These are phyloP conservation scores for Eudasyphora cyanicolor DNA, from an alignment of 2,888 invertebrate species.

Conservation along the genomic window DNA sequence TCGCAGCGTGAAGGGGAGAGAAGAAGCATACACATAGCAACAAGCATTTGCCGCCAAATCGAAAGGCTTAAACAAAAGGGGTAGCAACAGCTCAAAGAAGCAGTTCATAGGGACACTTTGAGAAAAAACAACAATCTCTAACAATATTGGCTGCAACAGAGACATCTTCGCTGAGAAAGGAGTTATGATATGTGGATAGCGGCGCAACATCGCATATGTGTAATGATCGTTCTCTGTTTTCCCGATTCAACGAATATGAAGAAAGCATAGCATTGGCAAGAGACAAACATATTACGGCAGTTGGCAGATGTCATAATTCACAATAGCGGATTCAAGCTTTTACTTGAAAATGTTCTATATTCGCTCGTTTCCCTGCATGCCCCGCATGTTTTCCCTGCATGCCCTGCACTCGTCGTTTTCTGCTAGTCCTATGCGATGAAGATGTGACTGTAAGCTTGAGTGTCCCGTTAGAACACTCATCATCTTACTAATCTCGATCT, in stretches of 20 bases:
- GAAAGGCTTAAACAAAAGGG: no score
- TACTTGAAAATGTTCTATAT: no score
- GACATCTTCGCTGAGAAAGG: conserved; percentile 28
- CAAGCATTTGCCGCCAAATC: conserved; percentile 6
- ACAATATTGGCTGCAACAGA: conserved; percentile 41
- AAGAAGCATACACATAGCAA: conserved; percentile 6
- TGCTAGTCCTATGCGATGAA: no score
- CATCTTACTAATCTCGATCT: no score
- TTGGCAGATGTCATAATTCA: conserved; percentile 60
- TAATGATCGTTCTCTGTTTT: conserved; percentile 49
- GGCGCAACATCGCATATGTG: conserved; percentile 60
- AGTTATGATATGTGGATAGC: conserved; percentile 54
- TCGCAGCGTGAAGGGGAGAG: not conserved
- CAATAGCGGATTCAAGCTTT: no score
- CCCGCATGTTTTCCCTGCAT: no score
- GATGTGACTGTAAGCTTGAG: no score
- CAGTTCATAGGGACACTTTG: conserved; percentile 26
- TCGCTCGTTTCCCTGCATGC: no score
- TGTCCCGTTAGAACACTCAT: no score
- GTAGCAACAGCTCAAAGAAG: not conserved
- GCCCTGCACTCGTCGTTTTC: no score
- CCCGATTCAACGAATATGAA: no score
- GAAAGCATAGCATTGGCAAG: conserved; percentile 45
- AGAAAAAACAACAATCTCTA: conserved; percentile 35
- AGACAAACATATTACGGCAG: conserved; percentile 43